These are phyloP conservation scores for Paramormyrops kingsleyae DNA, from an alignment of 2,113 vertebrate species.

Conservation along the genomic window DNA sequence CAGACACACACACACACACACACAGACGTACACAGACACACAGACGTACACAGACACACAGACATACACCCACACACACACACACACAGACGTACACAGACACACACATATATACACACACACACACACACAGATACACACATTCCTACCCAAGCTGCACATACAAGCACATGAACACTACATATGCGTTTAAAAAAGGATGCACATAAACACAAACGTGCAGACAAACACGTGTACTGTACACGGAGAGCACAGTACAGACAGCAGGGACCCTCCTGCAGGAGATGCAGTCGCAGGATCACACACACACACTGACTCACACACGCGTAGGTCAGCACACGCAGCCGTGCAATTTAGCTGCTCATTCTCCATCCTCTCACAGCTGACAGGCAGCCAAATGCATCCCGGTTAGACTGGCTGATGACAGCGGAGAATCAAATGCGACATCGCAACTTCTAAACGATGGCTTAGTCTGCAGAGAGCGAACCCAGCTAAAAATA, in stretches of 20 bases:
- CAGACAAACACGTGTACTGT: background rate
- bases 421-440: background rate
- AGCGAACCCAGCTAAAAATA: background rate
- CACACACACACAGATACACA: background rate
- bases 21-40: no score
- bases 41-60: no score
- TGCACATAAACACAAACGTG: background rate
- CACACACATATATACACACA: background rate
- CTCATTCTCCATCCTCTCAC: background rate
- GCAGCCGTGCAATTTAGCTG: background rate
- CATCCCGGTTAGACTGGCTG: background rate
- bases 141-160: background rate
- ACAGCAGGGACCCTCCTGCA: background rate
- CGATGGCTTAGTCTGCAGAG: background rate
- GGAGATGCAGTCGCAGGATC: background rate
- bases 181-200: background rate
- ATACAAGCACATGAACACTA: background rate
- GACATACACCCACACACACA: no score
- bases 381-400: background rate
- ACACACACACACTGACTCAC: slow-evolving; percentile 4
- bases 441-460: background rate
- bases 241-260: background rate
- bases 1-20: no score
- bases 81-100: no score
- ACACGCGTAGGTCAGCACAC: background rate